phyloP scores from a whole-genome alignment of 2,113 vertebrate species.

The Oreochromis spilurus region DNA sequence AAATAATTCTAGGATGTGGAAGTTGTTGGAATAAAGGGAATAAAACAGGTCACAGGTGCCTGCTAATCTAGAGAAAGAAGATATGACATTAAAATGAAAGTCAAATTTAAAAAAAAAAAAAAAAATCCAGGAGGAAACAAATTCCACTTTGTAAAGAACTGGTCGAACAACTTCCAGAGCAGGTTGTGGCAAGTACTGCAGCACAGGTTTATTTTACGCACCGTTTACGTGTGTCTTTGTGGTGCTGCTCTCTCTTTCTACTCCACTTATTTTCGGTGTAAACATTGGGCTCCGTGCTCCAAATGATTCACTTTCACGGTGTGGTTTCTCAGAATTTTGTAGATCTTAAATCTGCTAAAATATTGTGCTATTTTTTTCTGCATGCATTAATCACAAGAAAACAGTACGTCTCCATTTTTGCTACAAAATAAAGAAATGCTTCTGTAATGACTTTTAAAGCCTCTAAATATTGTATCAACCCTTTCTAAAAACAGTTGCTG shows the following conservation, averaged over 20 bases:
- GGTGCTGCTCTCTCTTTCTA: neutral
- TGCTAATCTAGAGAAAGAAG: neutral
- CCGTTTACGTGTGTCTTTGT: neutral
- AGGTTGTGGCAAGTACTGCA: neutral
- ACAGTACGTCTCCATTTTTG: neutral
- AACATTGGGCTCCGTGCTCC: neutral
- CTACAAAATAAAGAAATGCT: neutral
- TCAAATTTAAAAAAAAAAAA: rapidly evolving
- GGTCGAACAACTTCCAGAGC: neutral
- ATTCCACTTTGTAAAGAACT: neutral
- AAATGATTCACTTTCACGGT: neutral
- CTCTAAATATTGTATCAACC: neutral
- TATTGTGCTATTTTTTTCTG: neutral
- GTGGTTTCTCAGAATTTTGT: neutral
- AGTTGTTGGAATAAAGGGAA: neutral
- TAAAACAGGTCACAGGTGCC: neutral
- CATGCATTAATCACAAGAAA: neutral
- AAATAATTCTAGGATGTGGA: neutral
- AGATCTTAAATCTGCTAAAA: neutral
- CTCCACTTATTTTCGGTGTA: neutral
- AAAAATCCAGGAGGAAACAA: neutral
- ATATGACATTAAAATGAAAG: neutral
- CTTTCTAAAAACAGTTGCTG: neutral
- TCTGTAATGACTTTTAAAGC: neutral
- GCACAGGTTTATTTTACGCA: neutral